Evolutionary conservation across 2,113 vertebrate species (phyloP), one percentile per base, ranked within the genome.

Genomic region (Clarias gariepinus): DNA sequence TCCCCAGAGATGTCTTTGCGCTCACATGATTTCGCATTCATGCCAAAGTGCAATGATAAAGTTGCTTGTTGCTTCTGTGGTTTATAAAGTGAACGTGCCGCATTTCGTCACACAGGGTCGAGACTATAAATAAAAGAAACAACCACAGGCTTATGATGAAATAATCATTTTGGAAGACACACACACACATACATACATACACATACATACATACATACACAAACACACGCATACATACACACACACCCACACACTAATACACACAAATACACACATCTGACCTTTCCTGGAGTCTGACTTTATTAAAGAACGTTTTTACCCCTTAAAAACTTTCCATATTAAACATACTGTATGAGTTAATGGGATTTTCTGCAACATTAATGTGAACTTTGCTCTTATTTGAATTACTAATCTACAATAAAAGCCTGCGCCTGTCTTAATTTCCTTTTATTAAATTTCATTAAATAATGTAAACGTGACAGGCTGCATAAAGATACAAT

Each of bases 11-110:
- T 6, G 73, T 15, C 6, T 58, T 30, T 30, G 53, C 76, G 28
- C n/a, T 79, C 76, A 57, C 76, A 30, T 57, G 25, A 79, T 8
- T 63, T 19, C 47, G 18, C 52, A 79, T 79, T 79, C 52, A 57
- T 79, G 76, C 53, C 76, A 79, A 79, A 79, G 76, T 79, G 76
- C 76, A 78, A 9, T n/a, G 5, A 13, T 7, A 76, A 76, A 47
- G 1, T 2, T n/a, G 73, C 73, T 53, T 53, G 1, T 2, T n/a
- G 73, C 73, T 77, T 53, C 73, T 77, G 73, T 53, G 25, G 47
- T 53, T 53, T n/a, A 74, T 25, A 47, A 74, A 53, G 47, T 8
- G 2, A 53, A 77, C 16, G 41, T 25, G 13, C 55, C 25, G 55
- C 25, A 28, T 78, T 78, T 28, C 52, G 55, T 77, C 73, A 76